Percentiles rank a stretch among this genome's conserved stretches.
These are phyloP conservation scores for Eurystomus glaucurus DNA, from an alignment of 2,797 vertebrate genomes.

Conservation along the genomic window DNA sequence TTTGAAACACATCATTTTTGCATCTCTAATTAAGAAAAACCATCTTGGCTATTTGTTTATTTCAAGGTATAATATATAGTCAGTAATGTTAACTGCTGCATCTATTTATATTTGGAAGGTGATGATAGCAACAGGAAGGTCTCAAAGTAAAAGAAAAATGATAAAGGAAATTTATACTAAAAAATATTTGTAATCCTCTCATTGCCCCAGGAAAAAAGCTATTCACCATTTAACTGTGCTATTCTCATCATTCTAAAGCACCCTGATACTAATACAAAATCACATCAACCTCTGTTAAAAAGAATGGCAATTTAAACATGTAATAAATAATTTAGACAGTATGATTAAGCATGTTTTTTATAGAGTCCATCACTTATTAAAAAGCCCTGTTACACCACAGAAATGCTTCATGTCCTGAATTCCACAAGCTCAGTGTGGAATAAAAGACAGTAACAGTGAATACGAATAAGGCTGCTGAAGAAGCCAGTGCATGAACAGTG, in stretches of 20 bases:
- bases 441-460: not conserved
- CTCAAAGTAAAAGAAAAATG: not conserved
- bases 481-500: not conserved
- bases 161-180: not conserved
- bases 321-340: not conserved
- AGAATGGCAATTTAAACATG: not conserved
- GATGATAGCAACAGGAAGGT: not conserved
- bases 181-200: not conserved
- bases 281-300: not conserved
- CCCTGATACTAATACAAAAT: not conserved
- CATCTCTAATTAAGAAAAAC: not conserved
- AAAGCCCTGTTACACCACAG: not conserved
- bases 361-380: not conserved
- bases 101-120: not conserved
- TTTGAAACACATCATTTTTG: not conserved
- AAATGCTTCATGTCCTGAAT: not conserved
- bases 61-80: not conserved
- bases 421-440: not conserved
- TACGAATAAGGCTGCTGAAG: not conserved
- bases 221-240: not conserved
- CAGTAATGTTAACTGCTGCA: not conserved
- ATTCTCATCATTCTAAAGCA: not conserved
- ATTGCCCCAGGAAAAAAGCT: not conserved
- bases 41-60: not conserved
- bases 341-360: not conserved